Base-by-base conservation (phyloP, 1,140 invertebrate species). In the Drosophila navojoa region DNA sequence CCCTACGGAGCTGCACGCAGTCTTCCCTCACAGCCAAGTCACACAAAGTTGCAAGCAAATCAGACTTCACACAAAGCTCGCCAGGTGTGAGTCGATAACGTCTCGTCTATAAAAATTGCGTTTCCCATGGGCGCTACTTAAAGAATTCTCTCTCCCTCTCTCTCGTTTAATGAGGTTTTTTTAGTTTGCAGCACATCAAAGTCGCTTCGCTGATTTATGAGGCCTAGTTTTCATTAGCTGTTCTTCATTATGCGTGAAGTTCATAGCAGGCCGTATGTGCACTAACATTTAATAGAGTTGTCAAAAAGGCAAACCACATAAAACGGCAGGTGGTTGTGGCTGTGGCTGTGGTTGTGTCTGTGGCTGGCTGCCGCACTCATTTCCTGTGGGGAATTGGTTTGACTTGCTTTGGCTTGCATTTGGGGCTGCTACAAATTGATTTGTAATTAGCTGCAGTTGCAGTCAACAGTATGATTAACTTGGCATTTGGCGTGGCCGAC, bases 371-470 rank as follows among this genome's bases (percentile, higher is more conserved):
- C 50, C 57, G 15, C 71, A 61, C 27, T 57, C 71, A 70, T 52
- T 86, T 86, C 81, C 81, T 86, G 66, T 72, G 62, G 67, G 55
- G 53, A 59, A 50, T 69, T 67, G 62, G 50, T 35, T 85, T 79
- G 80, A 61, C 70, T 57, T 68, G 62, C 52, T 59, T 72, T 75
- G 60, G 38, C 54, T 62, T 52, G 72, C 63, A 49, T 15, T 38
- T 44, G 74, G 74, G 77, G 82, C 82, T 87, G 71, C 15, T 58
- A 77, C 79, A 77, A 87, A 89, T 87, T 87, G 84, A 87, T 89
- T 89, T 89, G 84, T 87, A 87, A 87, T 87, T 87, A 87, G 84
- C 72, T 89, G 84, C 84, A 87, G 84, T 87, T 80, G 82, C 82
- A 87, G 79, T 82, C 82, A 86, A 89, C 79, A 79, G 63, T 79